Evolutionary conservation across 2,797 vertebrate species (phyloP).

Genomic region (Ctenopoma kingsleyae): DNA sequence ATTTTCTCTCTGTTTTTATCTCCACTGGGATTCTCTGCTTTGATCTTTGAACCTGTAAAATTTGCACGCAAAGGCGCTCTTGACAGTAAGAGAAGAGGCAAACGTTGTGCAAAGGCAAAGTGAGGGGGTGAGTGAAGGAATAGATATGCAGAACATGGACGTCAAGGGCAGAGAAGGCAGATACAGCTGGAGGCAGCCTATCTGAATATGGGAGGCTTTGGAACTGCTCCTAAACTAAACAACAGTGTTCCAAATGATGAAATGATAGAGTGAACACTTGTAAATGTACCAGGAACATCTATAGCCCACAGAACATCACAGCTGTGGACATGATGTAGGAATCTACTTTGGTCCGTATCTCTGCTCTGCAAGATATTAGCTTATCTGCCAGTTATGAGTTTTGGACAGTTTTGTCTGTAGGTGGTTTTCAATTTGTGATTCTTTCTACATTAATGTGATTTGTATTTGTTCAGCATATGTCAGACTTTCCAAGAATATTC

Average conservation of each 20-base stretch:
- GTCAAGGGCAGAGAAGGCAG: constrained; percentile 80
- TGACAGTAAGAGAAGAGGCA: constrained; percentile 71
- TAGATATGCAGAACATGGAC: constrained; percentile 79
- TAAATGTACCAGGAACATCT: constrained; percentile 47
- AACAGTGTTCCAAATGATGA: constrained; percentile 62
- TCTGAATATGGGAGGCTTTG: constrained; percentile 61
- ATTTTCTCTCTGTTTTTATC: constrained; percentile 69
- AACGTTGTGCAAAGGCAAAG: constrained; percentile 65
- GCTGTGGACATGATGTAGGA: constrained; percentile 11
- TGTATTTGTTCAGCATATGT: too few relatives aligned
- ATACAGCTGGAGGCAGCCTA: constrained; percentile 73
- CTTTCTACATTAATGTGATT: neutral
- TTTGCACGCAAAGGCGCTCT: constrained; percentile 64
- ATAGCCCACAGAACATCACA: constrained; percentile 23
- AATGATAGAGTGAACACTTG: constrained; percentile 54
- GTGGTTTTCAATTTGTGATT: neutral
- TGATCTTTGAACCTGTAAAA: constrained; percentile 81
- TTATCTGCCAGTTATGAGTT: too few relatives aligned
- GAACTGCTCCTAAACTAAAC: constrained; percentile 63
- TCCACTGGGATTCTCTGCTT: constrained; percentile 64
- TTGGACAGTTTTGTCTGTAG: too few relatives aligned
- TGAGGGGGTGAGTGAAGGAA: constrained; percentile 74
- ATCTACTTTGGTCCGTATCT: neutral
- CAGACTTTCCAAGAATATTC: neutral
- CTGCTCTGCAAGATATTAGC: neutral